Evolutionary conservation across 2,888 invertebrate species (phyloP).

Genomic region (Polymixis flavicincta): DNA sequence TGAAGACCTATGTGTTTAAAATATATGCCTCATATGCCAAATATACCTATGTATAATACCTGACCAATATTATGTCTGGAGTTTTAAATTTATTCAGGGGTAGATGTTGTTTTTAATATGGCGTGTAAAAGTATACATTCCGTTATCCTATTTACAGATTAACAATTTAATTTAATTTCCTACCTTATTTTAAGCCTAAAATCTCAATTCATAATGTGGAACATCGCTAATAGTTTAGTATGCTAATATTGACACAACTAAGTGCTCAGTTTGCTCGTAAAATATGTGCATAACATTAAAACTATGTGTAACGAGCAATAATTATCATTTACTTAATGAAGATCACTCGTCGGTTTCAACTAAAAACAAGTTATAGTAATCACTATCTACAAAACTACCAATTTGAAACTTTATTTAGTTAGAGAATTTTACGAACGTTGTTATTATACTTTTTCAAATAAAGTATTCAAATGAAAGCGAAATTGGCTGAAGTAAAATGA

Average conservation of each 20-base stretch:
- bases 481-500: neutral
- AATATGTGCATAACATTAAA: constrained; percentile 37
- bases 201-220: constrained; percentile 6
- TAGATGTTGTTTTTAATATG: neutral
- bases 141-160: too few species aligned
- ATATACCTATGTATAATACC: too few species aligned
- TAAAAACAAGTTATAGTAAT: neutral
- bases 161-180: neutral
- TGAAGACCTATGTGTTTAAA: too few species aligned
- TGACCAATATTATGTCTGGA: neutral
- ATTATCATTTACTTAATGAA: constrained; percentile 5
- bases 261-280: constrained; percentile 42
- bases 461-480: constrained; percentile 7
- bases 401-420: neutral
- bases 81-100: neutral
- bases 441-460: neutral
- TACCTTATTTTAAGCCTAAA: neutral
- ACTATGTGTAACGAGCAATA: constrained; percentile 20
- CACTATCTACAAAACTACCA: neutral
- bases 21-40: neutral
- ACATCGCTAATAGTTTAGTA: constrained; percentile 30
- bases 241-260: constrained; percentile 52
- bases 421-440: neutral
- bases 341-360: neutral
- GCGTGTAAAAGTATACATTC: too few species aligned